phyloP scores from a whole-genome alignment of 2,797 vertebrate species.

The Mareca strepera region DNA sequence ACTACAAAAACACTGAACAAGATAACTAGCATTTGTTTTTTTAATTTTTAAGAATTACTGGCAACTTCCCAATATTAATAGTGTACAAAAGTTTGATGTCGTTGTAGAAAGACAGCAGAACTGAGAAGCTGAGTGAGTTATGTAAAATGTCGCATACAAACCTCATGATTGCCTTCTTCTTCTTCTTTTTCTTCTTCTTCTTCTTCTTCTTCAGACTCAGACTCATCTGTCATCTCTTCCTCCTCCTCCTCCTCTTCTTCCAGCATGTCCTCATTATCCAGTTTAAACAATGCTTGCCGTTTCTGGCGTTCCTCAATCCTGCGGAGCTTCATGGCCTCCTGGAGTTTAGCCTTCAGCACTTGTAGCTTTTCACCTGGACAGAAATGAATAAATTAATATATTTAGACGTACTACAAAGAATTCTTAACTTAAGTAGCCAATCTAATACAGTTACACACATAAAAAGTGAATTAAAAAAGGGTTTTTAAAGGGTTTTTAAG shows the following conservation, averaged over 20 bases:
- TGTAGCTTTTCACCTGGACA: constrained; percentile 90
- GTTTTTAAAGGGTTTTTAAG: not conserved
- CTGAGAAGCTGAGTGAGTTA: not conserved
- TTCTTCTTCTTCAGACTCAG: constrained; percentile 82
- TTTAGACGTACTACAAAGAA: not conserved
- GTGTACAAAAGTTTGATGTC: not conserved
- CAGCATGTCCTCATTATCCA: constrained; percentile 93
- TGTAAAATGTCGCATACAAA: constrained; percentile 9
- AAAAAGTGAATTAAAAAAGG: not conserved
- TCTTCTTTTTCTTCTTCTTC: constrained; percentile 80
- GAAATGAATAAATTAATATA: not conserved
- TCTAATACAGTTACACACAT: not conserved
- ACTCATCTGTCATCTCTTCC: constrained; percentile 86
- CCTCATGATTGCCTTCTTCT: constrained; percentile 66
- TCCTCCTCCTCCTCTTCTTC: constrained; percentile 89
- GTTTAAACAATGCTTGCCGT: constrained; percentile 85
- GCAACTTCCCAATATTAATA: not conserved
- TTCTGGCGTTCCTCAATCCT: constrained; percentile 88
- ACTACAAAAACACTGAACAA: not conserved
- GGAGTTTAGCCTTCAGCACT: constrained; percentile 91
- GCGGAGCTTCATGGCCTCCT: constrained; percentile 92
- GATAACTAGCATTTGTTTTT: not conserved
- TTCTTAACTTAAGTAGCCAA: not conserved
- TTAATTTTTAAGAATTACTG: not conserved
- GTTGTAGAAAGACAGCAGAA: not conserved